phyloP scores from a whole-genome alignment of 2,888 invertebrate species.

The Gastracanthus pulcherrimus region DNA sequence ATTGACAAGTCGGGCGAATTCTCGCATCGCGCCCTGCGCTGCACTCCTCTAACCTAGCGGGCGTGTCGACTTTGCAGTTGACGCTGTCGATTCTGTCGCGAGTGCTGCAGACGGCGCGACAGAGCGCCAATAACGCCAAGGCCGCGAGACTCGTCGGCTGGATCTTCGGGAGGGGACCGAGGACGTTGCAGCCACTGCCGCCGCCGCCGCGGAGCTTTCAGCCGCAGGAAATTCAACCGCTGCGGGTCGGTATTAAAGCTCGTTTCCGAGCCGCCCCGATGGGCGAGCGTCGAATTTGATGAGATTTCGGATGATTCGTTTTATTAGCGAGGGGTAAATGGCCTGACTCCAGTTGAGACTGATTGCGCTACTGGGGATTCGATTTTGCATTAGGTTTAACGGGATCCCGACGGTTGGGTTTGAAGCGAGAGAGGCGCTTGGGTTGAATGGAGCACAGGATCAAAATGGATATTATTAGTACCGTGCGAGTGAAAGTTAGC shows the following conservation, averaged over 20 bases:
- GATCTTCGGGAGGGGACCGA: constrained; percentile 56
- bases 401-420: no score
- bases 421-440: no score
- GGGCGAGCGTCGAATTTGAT: no score
- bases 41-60: background rate
- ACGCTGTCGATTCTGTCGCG: constrained; percentile 60
- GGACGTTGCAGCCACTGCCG: background rate
- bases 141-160: constrained; percentile 56
- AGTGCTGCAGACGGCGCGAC: constrained; percentile 62
- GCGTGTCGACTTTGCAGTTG: constrained; percentile 60
- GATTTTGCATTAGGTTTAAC: no score
- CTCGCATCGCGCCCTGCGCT: background rate
- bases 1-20: background rate
- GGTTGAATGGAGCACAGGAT: no score
- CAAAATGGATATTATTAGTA: no score
- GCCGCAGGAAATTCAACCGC: background rate
- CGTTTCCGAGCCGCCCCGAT: background rate
- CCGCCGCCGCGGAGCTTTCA: no score
- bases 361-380: no score
- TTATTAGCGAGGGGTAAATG: no score
- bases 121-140: constrained; percentile 53
- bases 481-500: no score
- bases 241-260: background rate
- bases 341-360: no score
- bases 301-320: no score